These are phyloP conservation scores for Sebastiscus tertius DNA, from an alignment of 2,797 vertebrate species.

Conservation along the genomic window DNA sequence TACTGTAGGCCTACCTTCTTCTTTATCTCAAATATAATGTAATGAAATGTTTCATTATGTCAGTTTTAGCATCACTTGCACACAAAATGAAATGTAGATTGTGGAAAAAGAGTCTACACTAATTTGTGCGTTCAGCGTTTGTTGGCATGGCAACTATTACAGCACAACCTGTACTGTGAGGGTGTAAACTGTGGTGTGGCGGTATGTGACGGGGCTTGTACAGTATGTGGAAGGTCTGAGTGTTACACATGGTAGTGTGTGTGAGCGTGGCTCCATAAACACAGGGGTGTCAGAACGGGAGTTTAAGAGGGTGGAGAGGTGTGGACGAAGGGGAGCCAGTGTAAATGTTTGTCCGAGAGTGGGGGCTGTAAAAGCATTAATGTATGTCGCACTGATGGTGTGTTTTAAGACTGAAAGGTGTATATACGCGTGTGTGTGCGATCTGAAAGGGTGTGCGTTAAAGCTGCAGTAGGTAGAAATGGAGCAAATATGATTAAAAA, in stretches of 20 bases:
- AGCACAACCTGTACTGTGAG: background rate
- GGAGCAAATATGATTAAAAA: too few relatives aligned
- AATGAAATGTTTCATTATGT: background rate
- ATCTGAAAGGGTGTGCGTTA: background rate
- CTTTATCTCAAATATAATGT: background rate
- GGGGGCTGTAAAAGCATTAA: slow-evolving; percentile 42
- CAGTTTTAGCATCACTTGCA: background rate
- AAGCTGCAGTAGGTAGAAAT: too few relatives aligned
- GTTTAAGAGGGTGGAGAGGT: slow-evolving; percentile 54
- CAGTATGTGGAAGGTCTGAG: slow-evolving; percentile 8
- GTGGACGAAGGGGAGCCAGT: slow-evolving; percentile 38
- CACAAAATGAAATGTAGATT: background rate
- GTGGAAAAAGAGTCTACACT: background rate
- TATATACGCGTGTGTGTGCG: background rate
- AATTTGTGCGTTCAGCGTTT: slow-evolving; percentile 2
- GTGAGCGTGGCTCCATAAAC: slow-evolving; percentile 51
- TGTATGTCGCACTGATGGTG: slow-evolving; percentile 17
- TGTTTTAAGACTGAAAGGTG: slow-evolving; percentile 4
- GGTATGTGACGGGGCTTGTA: slow-evolving; percentile 9
- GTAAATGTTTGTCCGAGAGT: slow-evolving; percentile 53
- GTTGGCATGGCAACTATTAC: slow-evolving; percentile 11
- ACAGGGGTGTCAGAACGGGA: slow-evolving; percentile 26
- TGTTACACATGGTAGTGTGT: slow-evolving; percentile 26
- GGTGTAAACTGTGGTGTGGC: slow-evolving; percentile 1
- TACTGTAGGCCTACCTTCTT: background rate